Conservation (phyloP, 2,888 invertebrate species). For the Latrodectus elegans region DNA sequence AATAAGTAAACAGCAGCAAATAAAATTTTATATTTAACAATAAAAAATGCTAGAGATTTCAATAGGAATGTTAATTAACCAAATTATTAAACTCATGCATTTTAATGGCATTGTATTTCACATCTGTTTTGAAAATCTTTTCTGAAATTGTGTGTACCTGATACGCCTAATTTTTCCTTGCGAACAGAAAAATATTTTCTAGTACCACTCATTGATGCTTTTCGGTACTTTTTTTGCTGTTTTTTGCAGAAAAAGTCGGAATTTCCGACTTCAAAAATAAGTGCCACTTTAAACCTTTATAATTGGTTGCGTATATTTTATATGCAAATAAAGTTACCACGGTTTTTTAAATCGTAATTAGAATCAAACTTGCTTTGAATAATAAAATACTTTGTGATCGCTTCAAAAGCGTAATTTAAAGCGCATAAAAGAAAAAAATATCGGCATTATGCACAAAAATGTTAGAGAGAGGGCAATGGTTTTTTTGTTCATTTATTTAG, state of each 20-base stretch:
- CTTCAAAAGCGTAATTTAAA: conserved; percentile 53
- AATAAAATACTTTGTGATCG: conserved; percentile 53
- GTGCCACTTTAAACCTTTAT: conserved; percentile 63
- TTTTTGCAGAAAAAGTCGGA: conserved; percentile 34
- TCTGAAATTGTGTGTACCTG: too few species aligned
- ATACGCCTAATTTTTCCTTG: too few species aligned
- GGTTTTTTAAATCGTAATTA: conserved; percentile 51
- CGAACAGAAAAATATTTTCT: too few species aligned
- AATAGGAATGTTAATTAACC: too few species aligned
- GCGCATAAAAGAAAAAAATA: conserved; percentile 32
- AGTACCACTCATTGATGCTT: conserved; percentile 6
- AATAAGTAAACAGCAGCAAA: too few species aligned
- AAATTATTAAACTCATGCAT: too few species aligned
- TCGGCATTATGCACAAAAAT: conserved; percentile 22
- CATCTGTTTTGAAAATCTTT: too few species aligned
- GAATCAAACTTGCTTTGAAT: conserved; percentile 57
- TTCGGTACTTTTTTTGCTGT: conserved; percentile 16
- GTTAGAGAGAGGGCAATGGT: conserved; percentile 18
- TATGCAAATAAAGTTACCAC: conserved; percentile 61
- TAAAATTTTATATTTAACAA: too few species aligned
- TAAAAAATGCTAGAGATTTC: too few species aligned
- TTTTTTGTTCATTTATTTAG: conserved; percentile 37
- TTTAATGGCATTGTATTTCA: too few species aligned
- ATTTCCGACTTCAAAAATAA: conserved; percentile 53
- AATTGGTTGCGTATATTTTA: conserved; percentile 59